Evolutionary conservation across 37 sponge, comb jelly and placozoan species (phyloP).

Genomic region (Aphrocallistes beatrix): DNA sequence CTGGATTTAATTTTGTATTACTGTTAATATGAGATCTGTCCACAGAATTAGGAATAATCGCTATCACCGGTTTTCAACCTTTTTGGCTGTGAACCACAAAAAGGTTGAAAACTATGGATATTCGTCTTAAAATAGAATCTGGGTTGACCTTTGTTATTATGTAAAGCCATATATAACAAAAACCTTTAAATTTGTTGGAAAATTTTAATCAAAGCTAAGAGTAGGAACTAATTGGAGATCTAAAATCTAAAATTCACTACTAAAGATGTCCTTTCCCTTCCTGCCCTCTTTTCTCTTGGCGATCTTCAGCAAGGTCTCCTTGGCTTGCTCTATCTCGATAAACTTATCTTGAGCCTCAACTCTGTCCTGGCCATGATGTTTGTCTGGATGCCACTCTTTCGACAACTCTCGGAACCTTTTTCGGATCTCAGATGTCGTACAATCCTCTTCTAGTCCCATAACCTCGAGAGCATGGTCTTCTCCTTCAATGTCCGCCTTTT

Average conservation of each 20-base stretch:
- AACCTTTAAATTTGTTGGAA: no score
- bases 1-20: no score
- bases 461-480: constrained; percentile 32
- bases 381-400: constrained; percentile 70
- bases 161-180: no score
- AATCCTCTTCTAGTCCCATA: constrained; percentile 31
- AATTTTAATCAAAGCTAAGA: no score
- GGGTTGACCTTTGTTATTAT: no score
- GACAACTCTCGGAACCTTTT: constrained; percentile 36
- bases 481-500: constrained; percentile 46
- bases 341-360: constrained; percentile 42
- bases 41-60: no score
- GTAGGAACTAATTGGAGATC: no score
- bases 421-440: constrained; percentile 39
- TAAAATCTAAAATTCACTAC: background rate
- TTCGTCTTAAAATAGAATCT: no score
- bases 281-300: constrained; percentile 28
- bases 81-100: no score
- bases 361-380: constrained; percentile 29
- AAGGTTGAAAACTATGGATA: no score
- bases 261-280: background rate
- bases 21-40: no score
- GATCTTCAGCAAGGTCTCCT: constrained; percentile 41
- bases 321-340: constrained; percentile 62
- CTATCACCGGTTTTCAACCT: no score